phyloP scores from a whole-genome alignment of 2,888 invertebrate species.

The Phengaris alcon region DNA sequence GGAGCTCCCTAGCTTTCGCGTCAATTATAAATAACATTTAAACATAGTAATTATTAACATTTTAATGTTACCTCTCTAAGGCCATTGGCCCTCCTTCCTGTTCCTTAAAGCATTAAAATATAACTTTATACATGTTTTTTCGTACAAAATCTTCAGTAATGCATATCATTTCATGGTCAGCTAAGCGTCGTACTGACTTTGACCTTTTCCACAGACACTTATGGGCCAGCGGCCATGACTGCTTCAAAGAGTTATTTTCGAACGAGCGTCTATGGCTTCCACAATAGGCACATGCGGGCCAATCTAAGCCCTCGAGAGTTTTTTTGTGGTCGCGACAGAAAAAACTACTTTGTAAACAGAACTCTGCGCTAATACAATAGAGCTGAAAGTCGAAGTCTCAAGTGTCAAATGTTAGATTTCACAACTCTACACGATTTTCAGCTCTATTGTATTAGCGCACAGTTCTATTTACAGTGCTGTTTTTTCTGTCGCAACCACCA shows the following conservation, averaged over 20 bases:
- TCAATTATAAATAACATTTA: background rate
- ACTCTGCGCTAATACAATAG: no score
- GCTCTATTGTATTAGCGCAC: no score
- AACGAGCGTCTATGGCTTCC: no score
- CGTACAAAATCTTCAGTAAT: constrained; percentile 9
- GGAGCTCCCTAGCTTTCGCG: background rate
- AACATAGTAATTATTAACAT: background rate
- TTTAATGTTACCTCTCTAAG: constrained; percentile 7
- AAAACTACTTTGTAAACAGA: no score
- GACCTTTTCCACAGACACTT: constrained; percentile 11
- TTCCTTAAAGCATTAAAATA: constrained; percentile 5
- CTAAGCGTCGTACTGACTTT: constrained; percentile 23
- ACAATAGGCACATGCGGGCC: no score
- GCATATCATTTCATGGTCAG: constrained; percentile 17
- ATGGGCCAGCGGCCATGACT: background rate
- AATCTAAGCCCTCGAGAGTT: no score
- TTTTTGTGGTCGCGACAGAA: no score
- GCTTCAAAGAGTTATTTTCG: background rate
- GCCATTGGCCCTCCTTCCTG: constrained; percentile 20
- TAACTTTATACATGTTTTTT: constrained; percentile 11
- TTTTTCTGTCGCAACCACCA: no score
- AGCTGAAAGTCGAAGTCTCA: no score
- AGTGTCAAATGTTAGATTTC: no score
- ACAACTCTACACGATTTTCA: no score
- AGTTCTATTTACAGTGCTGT: no score